Percentiles rank a stretch among this genome's conserved stretches.
Conservation (phyloP, 2,888 invertebrate species). For the Alloscopus bannaensis region DNA sequence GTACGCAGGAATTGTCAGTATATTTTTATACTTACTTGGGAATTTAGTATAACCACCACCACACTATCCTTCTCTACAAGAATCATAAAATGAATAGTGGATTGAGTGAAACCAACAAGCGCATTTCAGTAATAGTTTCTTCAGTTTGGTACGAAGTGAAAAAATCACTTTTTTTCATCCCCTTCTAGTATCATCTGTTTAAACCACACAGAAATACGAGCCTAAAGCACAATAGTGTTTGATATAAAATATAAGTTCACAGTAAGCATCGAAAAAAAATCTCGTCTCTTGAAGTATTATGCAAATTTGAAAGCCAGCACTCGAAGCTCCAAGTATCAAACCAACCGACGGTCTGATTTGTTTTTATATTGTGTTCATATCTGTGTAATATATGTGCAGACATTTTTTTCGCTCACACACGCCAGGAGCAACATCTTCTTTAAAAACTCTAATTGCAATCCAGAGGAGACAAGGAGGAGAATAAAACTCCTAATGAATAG, state of each 20-base stretch:
- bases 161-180: slow-evolving; percentile 8
- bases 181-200: neutral
- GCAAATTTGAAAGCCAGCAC: slow-evolving; percentile 31
- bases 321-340: neutral
- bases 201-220: neutral
- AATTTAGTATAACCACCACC: too few species aligned
- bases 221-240: neutral
- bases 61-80: too few species aligned
- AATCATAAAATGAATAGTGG: too few species aligned
- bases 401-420: slow-evolving; percentile 29
- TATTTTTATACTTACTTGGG: too few species aligned
- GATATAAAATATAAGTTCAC: neutral
- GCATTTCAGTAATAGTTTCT: too few species aligned
- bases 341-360: slow-evolving; percentile 31
- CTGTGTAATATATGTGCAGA: too few species aligned
- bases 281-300: slow-evolving; percentile 31
- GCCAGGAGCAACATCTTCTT: slow-evolving; percentile 30
- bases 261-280: slow-evolving; percentile 22
- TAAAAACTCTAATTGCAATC: slow-evolving; percentile 6
- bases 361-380: too few species aligned
- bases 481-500: neutral
- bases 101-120: too few species aligned
- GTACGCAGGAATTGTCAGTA: too few species aligned
- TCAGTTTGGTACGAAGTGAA: too few species aligned
- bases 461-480: slow-evolving; percentile 11